Evolutionary conservation across 2,888 invertebrate species (phyloP).

Genomic region (Synanthedon andrenaeformis): DNA sequence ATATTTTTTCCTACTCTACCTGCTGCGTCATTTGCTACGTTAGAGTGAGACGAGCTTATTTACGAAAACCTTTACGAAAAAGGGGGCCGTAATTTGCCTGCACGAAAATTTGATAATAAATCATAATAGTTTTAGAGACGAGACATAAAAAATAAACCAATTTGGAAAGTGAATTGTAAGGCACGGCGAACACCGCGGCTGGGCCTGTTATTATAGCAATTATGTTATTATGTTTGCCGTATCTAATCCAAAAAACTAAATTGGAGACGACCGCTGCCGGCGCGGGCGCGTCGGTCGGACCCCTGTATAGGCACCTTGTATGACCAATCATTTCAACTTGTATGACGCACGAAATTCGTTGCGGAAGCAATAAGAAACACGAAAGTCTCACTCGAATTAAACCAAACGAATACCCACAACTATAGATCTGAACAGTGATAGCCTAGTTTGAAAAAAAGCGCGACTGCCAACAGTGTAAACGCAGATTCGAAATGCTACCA

Average conservation of each 20-base stretch:
- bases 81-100: conserved; percentile 62
- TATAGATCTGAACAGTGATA: not conserved
- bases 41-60: conserved; percentile 40
- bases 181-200: conserved; percentile 53
- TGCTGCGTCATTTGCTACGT: conserved; percentile 14
- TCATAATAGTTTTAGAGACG: conserved; percentile 68
- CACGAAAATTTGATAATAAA: conserved; percentile 70
- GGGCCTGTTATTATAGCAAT: conserved; percentile 67
- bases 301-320: too few species aligned
- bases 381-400: conserved; percentile 52
- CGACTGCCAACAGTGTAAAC: too few species aligned
- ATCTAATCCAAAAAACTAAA: conserved; percentile 70
- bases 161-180: conserved; percentile 71
- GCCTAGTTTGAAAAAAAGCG: too few species aligned
- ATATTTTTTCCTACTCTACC: conserved; percentile 39
- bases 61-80: conserved; percentile 41
- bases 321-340: conserved; percentile 61
- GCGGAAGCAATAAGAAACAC: conserved; percentile 70
- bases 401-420: conserved; percentile 28
- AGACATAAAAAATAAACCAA: conserved; percentile 65
- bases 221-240: conserved; percentile 70
- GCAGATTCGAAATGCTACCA: too few species aligned
- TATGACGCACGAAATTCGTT: conserved; percentile 69
- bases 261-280: conserved; percentile 68
- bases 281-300: conserved; percentile 54